These are phyloP conservation scores for Anolis carolinensis DNA, from an alignment of 2,113 vertebrate species.

Conservation along the genomic window DNA sequence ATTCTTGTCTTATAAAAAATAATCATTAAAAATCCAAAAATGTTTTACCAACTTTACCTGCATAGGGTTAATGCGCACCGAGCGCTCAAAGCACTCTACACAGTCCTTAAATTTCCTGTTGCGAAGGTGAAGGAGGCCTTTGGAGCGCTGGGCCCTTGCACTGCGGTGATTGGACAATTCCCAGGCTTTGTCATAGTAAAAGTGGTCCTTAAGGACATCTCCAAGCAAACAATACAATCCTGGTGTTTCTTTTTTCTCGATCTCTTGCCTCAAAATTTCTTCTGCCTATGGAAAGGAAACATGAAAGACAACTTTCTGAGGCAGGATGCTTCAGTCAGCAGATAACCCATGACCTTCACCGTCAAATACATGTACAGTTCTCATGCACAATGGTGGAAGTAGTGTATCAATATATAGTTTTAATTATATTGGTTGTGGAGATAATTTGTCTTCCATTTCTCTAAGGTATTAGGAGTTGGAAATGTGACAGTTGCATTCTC, in stretches of 20 bases:
- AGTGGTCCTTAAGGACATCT: constrained; percentile 89
- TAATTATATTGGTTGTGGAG: not conserved
- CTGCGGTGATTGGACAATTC: constrained; percentile 89
- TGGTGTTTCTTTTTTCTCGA: constrained; percentile 90
- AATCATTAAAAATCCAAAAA: not conserved
- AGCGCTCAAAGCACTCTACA: constrained; percentile 89
- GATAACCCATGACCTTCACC: not conserved
- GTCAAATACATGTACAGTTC: not conserved
- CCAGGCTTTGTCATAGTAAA: constrained; percentile 92
- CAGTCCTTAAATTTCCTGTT: constrained; percentile 85
- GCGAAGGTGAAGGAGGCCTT: constrained; percentile 90
- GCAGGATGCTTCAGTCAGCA: not conserved
- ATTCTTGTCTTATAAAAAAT: not conserved
- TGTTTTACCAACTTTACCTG: constrained; percentile 79
- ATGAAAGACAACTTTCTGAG: not conserved
- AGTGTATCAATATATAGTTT: not conserved
- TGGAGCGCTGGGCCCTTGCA: constrained; percentile 91
- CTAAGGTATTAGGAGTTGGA: not conserved
- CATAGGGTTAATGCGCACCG: constrained; percentile 88
- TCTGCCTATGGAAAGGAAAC: constrained; percentile 82
- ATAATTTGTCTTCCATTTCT: not conserved
- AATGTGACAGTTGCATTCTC: not conserved
- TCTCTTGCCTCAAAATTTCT: constrained; percentile 87
- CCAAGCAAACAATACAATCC: constrained; percentile 91
- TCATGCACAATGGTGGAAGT: not conserved